Conservation (phyloP, 2,113 vertebrate genomes). For the Sorex fumeus region DNA sequence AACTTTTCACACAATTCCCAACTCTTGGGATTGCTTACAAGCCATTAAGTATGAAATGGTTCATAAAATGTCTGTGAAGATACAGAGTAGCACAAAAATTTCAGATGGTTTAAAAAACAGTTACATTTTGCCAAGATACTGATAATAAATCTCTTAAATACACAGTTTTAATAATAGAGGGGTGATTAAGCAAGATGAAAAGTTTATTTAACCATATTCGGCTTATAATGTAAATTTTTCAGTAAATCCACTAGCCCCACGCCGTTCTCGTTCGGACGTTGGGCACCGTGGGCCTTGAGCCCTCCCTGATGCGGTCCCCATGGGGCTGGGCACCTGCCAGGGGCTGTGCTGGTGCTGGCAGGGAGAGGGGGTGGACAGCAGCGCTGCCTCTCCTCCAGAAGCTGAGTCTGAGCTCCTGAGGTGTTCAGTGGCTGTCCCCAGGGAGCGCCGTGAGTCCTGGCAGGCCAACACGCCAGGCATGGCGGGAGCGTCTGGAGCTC, state of each 20-base stretch:
- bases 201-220: conserved; percentile 72
- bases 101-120: conserved; percentile 83
- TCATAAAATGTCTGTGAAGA: conserved; percentile 92
- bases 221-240: conserved; percentile 61
- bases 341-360: too few species aligned
- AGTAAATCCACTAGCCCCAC: conserved; percentile 27
- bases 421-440: too few species aligned
- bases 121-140: conserved; percentile 71
- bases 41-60: conserved; percentile 94
- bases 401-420: too few species aligned
- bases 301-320: too few species aligned
- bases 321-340: too few species aligned
- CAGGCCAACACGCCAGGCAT: too few species aligned
- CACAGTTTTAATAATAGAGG: conserved; percentile 76
- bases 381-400: too few species aligned
- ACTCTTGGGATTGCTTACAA: conserved; percentile 92
- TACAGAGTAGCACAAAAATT: conserved; percentile 82
- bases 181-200: conserved; percentile 56
- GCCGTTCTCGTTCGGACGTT: conserved; percentile 15
- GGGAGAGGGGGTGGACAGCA: too few species aligned
- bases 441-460: too few species aligned
- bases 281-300: not conserved
- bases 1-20: conserved; percentile 93
- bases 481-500: too few species aligned
- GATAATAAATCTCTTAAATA: conserved; percentile 79